Base-by-base conservation (phyloP, 35 echinoderm and acorn worm species). In the Ophiothrix spiculata region DNA sequence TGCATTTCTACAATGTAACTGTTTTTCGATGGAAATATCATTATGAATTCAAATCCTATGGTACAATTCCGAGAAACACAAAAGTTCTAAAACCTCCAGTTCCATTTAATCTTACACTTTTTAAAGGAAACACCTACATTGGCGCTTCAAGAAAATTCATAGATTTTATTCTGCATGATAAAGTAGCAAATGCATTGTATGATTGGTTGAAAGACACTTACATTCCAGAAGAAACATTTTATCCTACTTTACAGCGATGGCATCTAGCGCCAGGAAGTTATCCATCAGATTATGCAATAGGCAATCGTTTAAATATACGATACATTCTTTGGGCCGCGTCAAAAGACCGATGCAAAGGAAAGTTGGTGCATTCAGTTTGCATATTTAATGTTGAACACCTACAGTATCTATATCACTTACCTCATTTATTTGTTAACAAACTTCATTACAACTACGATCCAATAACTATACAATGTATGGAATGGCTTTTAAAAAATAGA, bases 371-470 rank as follows among this genome's bases (percentile, higher is more conserved):
- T 17, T n/a, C 39, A 0, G 45, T 91, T 17, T 91, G 89, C 77
- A 75, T 91, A 11, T 80, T 91, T 33, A 40, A 33, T 21, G 34
- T 60, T 37, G 84, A 77, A 8, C 56, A 79, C 39, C 45, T 91
- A 25, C 38, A 54, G 41, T 73, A 87, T 35, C 41, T 91, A 10
- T 14, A 31, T 10, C 19, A 6, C 19, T 37, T 38, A 28, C 89
- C 89, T 21, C 89, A 87, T 35, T 17, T 87, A 10, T 91, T 91
- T 32, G 89, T 45, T 12, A 87, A 79, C 34, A 91, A 91, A 75
- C 63, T 91, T 79, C 29, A 91, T 75, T 87, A 87, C 90, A 38
- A 74, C 73, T 87, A 88, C 37, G 90, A 91, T 39, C 77, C 90
- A 11, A 39, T 91, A 8, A 75, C 85, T 29, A 42, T 91, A 17